Base-by-base conservation (phyloP, 1,140 invertebrate species). In the Bombus impatiens region DNA sequence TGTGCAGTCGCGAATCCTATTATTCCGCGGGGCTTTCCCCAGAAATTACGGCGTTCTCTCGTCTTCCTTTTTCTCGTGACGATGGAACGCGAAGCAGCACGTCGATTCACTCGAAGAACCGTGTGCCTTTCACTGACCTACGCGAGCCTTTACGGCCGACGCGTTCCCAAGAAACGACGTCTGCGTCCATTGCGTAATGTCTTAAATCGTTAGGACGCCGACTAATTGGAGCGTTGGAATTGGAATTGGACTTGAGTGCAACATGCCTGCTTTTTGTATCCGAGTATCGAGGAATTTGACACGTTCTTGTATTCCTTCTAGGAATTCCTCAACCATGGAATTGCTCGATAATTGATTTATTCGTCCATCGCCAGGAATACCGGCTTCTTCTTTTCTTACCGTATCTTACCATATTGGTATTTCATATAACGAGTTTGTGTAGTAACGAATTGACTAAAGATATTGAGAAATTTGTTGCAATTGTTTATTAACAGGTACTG, bases 121-220 rank as follows among this genome's bases (percentile, higher is more conserved):
- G 28, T 1, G 28, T 35, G 53, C 68, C 57, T 65, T 53, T 83
- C 74, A 65, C 85, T 89, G 89, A 90, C 86, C 81, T 87, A 87
- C 72, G 82, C 59, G 59, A 89, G 72, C 75, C 42, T 32, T 65
- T 57, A 22, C 37, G 65, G 40, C 53, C 65, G 76, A 80, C 86
- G 83, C 82, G 87, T 86, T 62, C 78, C 72, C 53, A 86, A 62
- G 37, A 78, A 77, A 77, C 37, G 65, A 70, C 86, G 42, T 67
- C n/a, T 80, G 80, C 84, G 86, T 78, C 18, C 71, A 68, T 91
- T 90, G 87, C 87, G 91, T 87, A 90, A 93, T 86, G 87, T 86
- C 89, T 91, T 85, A 85, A 89, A 91, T 91, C 89, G 91, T 93
- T 93, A 92, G 90, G 77, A 81, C 89, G 77, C 35, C 71, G 72